Evolutionary conservation across 2,888 invertebrate species (phyloP).

Genomic region (Entomobrya multifasciata): DNA sequence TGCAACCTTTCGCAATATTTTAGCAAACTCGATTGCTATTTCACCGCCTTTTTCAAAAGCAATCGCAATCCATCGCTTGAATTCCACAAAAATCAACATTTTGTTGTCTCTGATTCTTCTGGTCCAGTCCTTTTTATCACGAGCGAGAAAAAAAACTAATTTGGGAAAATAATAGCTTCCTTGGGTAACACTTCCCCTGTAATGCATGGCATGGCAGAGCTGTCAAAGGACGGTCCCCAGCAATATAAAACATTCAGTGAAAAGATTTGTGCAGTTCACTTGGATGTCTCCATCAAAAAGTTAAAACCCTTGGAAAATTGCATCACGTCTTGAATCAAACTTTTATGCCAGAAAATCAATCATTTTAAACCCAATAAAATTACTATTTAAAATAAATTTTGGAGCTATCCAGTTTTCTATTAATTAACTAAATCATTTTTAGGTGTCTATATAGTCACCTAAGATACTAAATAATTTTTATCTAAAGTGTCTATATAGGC

Average conservation of each 20-base stretch:
- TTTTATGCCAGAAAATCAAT: too few species aligned
- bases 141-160: slow-evolving; percentile 81
- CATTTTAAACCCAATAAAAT: too few species aligned
- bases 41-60: slow-evolving; percentile 57
- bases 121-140: slow-evolving; percentile 90
- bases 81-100: slow-evolving; percentile 77
- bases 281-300: background rate
- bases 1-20: slow-evolving; percentile 71
- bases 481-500: too few species aligned
- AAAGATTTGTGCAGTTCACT: slow-evolving; percentile 11
- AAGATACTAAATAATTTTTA: too few species aligned
- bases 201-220: slow-evolving; percentile 84
- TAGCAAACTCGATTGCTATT: slow-evolving; percentile 67
- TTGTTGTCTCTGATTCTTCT: slow-evolving; percentile 84
- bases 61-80: slow-evolving; percentile 79
- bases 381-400: too few species aligned
- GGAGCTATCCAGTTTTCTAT: too few species aligned
- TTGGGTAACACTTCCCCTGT: slow-evolving; percentile 85
- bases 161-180: slow-evolving; percentile 84
- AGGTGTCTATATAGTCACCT: too few species aligned
- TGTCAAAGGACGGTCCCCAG: slow-evolving; percentile 89
- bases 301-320: background rate
- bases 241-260: slow-evolving; percentile 84
- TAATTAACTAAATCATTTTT: too few species aligned
- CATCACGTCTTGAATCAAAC: background rate